Base-by-base conservation (phyloP, 2,888 invertebrate genomes). In the Nysson spinosus region DNA sequence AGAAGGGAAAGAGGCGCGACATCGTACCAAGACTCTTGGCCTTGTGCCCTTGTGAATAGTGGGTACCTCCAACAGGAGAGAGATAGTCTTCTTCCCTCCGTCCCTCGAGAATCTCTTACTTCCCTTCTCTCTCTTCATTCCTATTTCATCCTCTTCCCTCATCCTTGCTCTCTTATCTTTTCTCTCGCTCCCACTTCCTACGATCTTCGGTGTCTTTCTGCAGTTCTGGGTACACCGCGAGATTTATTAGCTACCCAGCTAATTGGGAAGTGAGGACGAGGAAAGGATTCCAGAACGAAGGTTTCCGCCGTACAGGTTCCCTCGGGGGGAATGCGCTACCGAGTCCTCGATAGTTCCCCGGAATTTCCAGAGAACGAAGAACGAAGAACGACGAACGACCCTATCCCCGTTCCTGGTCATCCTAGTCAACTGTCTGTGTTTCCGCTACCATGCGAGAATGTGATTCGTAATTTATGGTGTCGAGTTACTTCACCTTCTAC, bases 11-110 rank as follows among this genome's bases (percentile, higher is more conserved):
- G 61, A 72, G 69, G 54, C 75, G 77, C 69, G 71, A 72, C 79
- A 74, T 72, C 72, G 61, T 66, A 60, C 57, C 37, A 51, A 65
- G 63, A 55, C 68, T 67, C 67, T 77, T 76, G 79, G 79, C 79
- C 79, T 79, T 79, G 79, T 74, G 75, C 75, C 78, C 77, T 60
- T 58, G 68, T 62, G 69, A 60, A 72, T 69, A 69, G 62, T 65
- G 65, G 70, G 49, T 49, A 63, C 56, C 58, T 49, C 47, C 16
- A 28, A 57, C 40, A 39, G 44, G 34, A 44, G 42, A 26, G 14
- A 19, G 55, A 64, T 51, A 32, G 66, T 60, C 69, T 46, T 62
- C 64, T 51, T 56, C 61, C n/a, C 50, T 60, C 73, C 46, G 60
- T 58, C 68, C 58, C 55, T 66, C 62, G 62, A 42, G 50, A 51